Base-by-base conservation (phyloP, 1,140 invertebrate genomes). In the Luehdorfia chinensis region DNA sequence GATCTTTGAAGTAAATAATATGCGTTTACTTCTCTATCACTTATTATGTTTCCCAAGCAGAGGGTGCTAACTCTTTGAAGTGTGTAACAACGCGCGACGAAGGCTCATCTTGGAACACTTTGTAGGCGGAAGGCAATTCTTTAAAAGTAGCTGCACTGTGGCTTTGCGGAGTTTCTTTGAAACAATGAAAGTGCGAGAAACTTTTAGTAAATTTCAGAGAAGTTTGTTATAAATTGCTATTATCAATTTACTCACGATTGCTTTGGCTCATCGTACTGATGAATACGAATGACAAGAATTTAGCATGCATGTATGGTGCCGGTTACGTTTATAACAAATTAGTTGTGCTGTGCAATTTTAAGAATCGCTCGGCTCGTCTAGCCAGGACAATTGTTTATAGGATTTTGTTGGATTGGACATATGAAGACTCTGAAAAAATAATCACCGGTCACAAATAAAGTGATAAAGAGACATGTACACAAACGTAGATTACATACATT, bases 41-140 rank as follows among this genome's bases (percentile, higher is more conserved):
- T 43, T 43, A 30, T 43, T 43, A 43, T 18, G 25, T 43, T 28
- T 43, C 25, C 18, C 25, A 30, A 43, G 36, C 27, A n/a, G 13
- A 30, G 14, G 15, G 39, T 27, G 27, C 39, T 43, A 27, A 43
- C 27, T 43, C 27, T 43, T 30, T 43, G 15, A 43, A 28, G 27
- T 34, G 25, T 28, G 16, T 27, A 43, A 43, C 25, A 43, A 43
- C 13, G 15, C 21, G 21, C 25, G 23, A 28, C 39, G 39, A 15
- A 28, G 39, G 15, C 39, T 28, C 39, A 43, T 43, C 39, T 43
- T 12, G 34, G 27, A 43, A 43, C 39, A 43, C 39, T 43, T 43
- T 43, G 39, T 43, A 28, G 39, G 39, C 39, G 39, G 39, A 43
- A 43, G 39, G 39, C 39, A 43, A 43, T 43, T 43, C 39, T 43